Evolutionary conservation across 2,113 vertebrate species (phyloP).

Genomic region (Psilopsiagon aymara): DNA sequence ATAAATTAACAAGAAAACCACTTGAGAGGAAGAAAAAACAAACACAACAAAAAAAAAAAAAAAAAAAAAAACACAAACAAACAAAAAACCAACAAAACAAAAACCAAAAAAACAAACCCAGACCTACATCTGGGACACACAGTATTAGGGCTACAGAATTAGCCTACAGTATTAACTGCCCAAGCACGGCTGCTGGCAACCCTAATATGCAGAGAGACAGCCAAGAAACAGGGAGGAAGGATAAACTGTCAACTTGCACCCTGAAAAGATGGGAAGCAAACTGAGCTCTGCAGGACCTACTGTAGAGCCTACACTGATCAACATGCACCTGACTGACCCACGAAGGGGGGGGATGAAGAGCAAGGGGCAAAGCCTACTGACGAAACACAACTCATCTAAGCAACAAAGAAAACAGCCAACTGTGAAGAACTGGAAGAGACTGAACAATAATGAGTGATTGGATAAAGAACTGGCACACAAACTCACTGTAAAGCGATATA

Average conservation of each 20-base stretch:
- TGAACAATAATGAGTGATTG: not conserved
- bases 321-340: not conserved
- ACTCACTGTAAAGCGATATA: not conserved
- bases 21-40: not conserved
- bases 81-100: not conserved
- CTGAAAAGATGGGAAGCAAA: not conserved
- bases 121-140: not conserved
- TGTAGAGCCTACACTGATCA: not conserved
- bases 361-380: not conserved
- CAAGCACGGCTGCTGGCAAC: not conserved
- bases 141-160: not conserved
- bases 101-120: not conserved
- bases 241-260: not conserved
- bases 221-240: not conserved
- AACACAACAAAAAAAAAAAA: too few species aligned
- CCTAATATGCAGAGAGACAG: not conserved
- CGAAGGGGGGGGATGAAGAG: not conserved
- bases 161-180: too few species aligned
- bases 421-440: not conserved
- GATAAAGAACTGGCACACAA: not conserved
- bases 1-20: not conserved
- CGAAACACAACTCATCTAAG: not conserved
- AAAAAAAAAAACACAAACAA: too few species aligned
- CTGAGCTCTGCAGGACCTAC: not conserved
- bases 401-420: not conserved